Evolutionary conservation across 1,140 invertebrate species (phyloP), one percentile per base, ranked within the genome.

Genomic region (Araneus ventricosus): DNA sequence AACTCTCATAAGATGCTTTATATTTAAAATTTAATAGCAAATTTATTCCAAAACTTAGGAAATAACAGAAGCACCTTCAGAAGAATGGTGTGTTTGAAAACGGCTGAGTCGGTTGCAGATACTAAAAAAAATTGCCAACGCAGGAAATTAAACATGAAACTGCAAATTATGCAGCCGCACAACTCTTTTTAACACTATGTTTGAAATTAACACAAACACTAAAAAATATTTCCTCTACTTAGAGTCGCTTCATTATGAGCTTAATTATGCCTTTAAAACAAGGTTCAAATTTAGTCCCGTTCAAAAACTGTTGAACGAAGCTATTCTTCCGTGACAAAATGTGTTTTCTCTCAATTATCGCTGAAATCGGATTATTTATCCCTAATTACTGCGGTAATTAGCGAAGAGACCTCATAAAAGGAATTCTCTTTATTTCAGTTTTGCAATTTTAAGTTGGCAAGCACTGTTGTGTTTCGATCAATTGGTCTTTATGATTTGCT

Each of bases 331-430:
- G 17, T 34, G 63, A 59, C 39, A 79, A 90, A 90, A 79, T 80
- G 57, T 57, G 70, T 90, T 90, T 90, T 39, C 67, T 57, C 27
- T 90, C 88, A 37, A 34, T 88, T 88, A 88, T n/a, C 34, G 52
- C 88, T 59, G 88, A 79, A 90, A 90, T 90, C 37, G 88, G 88
- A 90, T 90, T 80, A 90, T 80, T 79, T 90, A 90, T 90, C 88
- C 75, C 30, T 90, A 90, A 90, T 90, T 90, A 90, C 88, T 59
- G 52, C 27, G n/a, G 88, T 90, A 79, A 90, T 90, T 90, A 90
- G 45, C 7, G 70, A 30, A 39, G 17, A 34, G 14, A 79, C 14
- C 39, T 52, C 37, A 75, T 90, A 59, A 90, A 80, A 61, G 34
- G n/a, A 88, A 10, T 67, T 67, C 14, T 75, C 70, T 75, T 75